Conservation (phyloP, 2,797 vertebrate species). For the Schizothorax lantsangensis region DNA sequence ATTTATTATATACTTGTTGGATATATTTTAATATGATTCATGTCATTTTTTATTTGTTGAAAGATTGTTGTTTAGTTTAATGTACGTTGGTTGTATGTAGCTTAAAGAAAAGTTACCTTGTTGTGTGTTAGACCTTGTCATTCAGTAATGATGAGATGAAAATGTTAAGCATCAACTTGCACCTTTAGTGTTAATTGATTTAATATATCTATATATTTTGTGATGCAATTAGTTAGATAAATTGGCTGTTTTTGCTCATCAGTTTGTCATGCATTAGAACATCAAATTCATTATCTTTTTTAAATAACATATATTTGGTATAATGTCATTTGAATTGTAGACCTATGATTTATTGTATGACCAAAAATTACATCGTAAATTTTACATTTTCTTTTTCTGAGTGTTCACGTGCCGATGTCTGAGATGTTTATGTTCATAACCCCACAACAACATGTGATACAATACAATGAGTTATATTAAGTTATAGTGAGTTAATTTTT, state of each 20-base stretch:
- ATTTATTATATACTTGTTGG: conserved; percentile 70
- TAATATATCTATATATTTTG: conserved; percentile 95
- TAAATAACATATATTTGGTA: background rate
- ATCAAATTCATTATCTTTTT: background rate
- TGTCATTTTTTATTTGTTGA: conserved; percentile 75
- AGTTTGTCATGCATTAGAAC: conserved; percentile 75
- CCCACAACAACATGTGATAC: conserved; percentile 1
- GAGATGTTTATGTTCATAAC: conserved; percentile 73
- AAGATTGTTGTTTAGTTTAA: conserved; percentile 37
- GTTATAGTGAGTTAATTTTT: conserved; percentile 77
- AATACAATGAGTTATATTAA: conserved; percentile 9
- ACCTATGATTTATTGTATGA: conserved; percentile 58
- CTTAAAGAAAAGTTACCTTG: conserved; percentile 50
- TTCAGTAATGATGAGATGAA: conserved; percentile 75
- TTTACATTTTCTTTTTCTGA: conserved; percentile 1
- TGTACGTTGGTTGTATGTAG: conserved; percentile 78
- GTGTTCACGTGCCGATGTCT: conserved; percentile 57
- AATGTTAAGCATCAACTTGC: conserved; percentile 86
- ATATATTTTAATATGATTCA: conserved; percentile 76
- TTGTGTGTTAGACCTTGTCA: conserved; percentile 72
- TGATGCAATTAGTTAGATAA: conserved; percentile 42
- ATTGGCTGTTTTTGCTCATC: conserved; percentile 81
- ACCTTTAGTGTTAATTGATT: conserved; percentile 84
- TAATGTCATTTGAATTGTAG: conserved; percentile 19
- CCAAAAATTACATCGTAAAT: conserved; percentile 82